Base-by-base conservation (phyloP, 2,113 vertebrate species). In the Spilogale gracilis region DNA sequence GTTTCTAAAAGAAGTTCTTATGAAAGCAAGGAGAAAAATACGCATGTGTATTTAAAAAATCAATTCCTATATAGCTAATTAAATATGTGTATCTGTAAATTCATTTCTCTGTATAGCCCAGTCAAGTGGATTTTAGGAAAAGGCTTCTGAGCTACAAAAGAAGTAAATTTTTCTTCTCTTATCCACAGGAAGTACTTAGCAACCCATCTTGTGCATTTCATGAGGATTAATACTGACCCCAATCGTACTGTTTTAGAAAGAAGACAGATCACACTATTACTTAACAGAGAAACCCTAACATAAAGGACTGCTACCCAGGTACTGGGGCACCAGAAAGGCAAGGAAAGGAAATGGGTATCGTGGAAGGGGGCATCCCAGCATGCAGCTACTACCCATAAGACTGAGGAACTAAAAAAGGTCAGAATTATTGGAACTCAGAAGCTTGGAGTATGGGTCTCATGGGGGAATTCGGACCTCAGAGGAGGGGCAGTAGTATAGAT, bases 201-300 rank as follows among this genome's bases (percentile, higher is more conserved):
- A 81, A 43, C 16, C 45, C 60, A 23, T 56, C 76, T 58, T 48
- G n/a, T 38, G 21, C 69, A 67, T 87, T 60, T 93, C 9, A 30
- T 69, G 27, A 94, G 38, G 21, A 88, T 45, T 78, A 50, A 71
- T 38, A 13, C 4, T 54, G 21, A 56, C 81, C 56, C 10, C 38
- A 50, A 20, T 58, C n/a, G 74, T n/a, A 25, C 1, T 50, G 38
- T 94, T 71, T 83, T 27, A 85, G 81, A 89, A 84, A 43, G 50
- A 89, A 92, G 61, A 88, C 25, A 73, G 23, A 45, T 80, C 73
- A 89, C 84, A 85, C 56, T 38, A 85, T 60, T 89, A 65, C 69
- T 86, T 89, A 96, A 38, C 38, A 56, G 61, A 80, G 16, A 54
- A 82, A 89, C 73, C 5, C 1, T 30, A 32, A 54, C 38, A 69